Conservation (phyloP, 2,797 vertebrate genomes). For the Falco peregrinus region DNA sequence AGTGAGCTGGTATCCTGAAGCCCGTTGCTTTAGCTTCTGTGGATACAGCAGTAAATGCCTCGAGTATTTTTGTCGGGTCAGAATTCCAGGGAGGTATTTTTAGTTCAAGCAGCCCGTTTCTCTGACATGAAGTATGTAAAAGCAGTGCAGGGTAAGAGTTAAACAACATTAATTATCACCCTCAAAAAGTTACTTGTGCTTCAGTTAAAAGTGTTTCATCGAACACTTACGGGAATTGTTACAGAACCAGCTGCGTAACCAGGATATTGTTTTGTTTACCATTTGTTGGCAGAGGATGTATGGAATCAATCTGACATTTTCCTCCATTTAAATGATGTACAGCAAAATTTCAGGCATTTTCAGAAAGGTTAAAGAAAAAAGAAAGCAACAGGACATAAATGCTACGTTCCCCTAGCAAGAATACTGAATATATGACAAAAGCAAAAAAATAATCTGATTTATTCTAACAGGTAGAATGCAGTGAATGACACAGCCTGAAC, state of each 20-base stretch:
- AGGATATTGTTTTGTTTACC: neutral
- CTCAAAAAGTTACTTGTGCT: neutral
- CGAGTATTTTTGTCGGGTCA: conserved; percentile 15
- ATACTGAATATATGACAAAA: neutral
- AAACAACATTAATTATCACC: neutral
- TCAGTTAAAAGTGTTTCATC: neutral
- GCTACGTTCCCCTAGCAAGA: neutral
- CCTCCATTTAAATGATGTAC: neutral
- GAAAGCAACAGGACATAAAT: neutral
- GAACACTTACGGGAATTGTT: neutral
- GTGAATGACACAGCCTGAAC: neutral
- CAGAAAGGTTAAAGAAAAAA: neutral
- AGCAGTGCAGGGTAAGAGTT: neutral
- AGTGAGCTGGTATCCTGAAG: neutral
- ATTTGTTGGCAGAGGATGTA: neutral
- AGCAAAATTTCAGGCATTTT: neutral
- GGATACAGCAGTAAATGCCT: conserved; percentile 12
- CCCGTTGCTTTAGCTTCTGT: neutral
- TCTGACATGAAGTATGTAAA: neutral
- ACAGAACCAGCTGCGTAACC: neutral
- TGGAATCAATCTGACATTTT: neutral
- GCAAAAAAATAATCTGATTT: neutral
- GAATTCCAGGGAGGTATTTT: conserved; percentile 22
- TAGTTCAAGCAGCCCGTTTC: neutral
- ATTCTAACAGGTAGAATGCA: neutral